Evolutionary conservation across 2,797 vertebrate species (phyloP).

Genomic region (Falco peregrinus): DNA sequence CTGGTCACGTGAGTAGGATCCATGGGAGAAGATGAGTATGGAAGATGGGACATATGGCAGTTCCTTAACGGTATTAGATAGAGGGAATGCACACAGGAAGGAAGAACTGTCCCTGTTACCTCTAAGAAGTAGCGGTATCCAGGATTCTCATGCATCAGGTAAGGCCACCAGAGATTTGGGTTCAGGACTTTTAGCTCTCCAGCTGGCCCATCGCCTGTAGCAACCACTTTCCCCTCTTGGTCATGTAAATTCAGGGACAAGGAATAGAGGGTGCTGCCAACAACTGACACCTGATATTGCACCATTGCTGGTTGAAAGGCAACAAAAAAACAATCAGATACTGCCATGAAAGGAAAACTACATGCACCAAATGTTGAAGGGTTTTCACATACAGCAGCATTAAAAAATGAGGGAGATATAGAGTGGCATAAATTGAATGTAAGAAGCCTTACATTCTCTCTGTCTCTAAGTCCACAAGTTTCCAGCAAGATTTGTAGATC

Average conservation of each 20-base stretch:
- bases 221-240: slow-evolving; percentile 79
- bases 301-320: slow-evolving; percentile 80
- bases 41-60: neutral
- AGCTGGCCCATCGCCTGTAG: slow-evolving; percentile 59
- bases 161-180: slow-evolving; percentile 94
- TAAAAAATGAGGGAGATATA: neutral
- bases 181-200: slow-evolving; percentile 84
- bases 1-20: neutral
- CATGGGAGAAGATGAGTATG: neutral
- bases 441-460: neutral
- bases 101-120: slow-evolving; percentile 10
- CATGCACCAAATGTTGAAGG: neutral
- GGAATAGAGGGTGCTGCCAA: slow-evolving; percentile 70
- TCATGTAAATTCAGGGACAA: slow-evolving; percentile 82
- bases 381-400: neutral
- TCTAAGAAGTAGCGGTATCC: slow-evolving; percentile 88
- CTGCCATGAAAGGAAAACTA: neutral
- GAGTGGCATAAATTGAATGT: neutral
- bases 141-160: slow-evolving; percentile 88
- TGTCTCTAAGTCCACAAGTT: neutral
- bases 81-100: neutral
- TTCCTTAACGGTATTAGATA: neutral
- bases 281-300: slow-evolving; percentile 79
- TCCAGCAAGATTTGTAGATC: neutral
- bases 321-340: neutral